Conservation (phyloP, 37 sponge, comb jelly and placozoan genomes). For the Corticium candelabrum region DNA sequence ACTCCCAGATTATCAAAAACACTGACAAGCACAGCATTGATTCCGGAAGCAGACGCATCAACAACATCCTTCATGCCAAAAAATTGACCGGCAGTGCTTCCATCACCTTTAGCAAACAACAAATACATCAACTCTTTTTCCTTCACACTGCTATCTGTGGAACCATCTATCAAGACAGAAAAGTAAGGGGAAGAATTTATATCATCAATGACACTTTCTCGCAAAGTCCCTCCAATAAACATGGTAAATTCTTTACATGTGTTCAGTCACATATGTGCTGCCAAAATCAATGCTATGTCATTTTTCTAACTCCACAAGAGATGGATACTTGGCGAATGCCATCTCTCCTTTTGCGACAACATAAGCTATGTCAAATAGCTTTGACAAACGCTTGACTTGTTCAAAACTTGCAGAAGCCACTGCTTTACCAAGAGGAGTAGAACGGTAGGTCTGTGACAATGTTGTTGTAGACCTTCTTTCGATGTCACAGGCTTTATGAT, state of each 20-base stretch:
- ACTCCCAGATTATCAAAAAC: constrained; percentile 12
- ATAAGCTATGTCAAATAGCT: constrained; percentile 18
- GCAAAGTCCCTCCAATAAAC: constrained; percentile 17
- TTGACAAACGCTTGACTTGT: not conserved
- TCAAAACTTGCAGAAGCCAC: not conserved
- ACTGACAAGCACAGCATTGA: not conserved
- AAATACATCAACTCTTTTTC: constrained; percentile 27
- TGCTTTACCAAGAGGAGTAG: not conserved
- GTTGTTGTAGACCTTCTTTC: not conserved
- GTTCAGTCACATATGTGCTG: not conserved
- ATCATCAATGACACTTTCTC: constrained; percentile 19
- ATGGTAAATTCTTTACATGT: constrained; percentile 14
- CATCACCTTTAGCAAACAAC: constrained; percentile 15
- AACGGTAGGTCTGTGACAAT: not conserved
- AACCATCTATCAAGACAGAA: constrained; percentile 30
- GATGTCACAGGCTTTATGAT: constrained; percentile 3
- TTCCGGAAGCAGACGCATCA: constrained; percentile 21
- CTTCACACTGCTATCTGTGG: constrained; percentile 12
- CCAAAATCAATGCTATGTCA: not conserved
- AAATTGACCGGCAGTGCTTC: constrained; percentile 16
- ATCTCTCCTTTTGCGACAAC: constrained; percentile 7
- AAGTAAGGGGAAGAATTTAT: constrained; percentile 13
- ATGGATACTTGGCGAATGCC: not conserved
- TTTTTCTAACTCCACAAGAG: no score
- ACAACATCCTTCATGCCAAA: constrained; percentile 17